A percentile compares a stretch with the other conserved stretches of the same genome.
Evolutionary conservation across 2,113 vertebrate species (phyloP).

Genomic region (Syngnathus floridae): DNA sequence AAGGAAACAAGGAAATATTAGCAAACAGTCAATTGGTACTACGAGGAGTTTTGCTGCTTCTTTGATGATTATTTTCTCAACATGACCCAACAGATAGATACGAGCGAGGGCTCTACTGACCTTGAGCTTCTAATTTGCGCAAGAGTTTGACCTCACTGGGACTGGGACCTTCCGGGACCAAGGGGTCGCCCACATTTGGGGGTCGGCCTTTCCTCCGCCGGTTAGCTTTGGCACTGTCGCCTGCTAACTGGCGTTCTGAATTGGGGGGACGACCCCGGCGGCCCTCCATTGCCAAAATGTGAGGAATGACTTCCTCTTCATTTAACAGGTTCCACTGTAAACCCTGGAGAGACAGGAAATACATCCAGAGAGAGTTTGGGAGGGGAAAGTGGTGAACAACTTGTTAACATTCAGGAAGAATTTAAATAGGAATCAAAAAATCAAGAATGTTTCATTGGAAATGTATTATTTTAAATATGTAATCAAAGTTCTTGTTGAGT

Average conservation of each 20-base stretch:
- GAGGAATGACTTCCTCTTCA: conserved; percentile 88
- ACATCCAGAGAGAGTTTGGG: conserved; percentile 18
- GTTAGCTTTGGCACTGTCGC: conserved; percentile 69
- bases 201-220: conserved; percentile 89
- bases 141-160: conserved; percentile 83
- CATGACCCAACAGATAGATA: neutral
- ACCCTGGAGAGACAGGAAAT: conserved; percentile 69
- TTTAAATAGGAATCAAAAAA: conserved; percentile 7
- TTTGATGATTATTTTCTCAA: no score
- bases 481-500: neutral
- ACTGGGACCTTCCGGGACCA: conserved; percentile 82
- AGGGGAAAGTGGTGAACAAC: neutral
- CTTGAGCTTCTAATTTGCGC: conserved; percentile 94
- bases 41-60: neutral
- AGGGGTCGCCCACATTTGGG: conserved; percentile 79
- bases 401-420: conserved; percentile 15
- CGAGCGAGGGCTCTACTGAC: conserved; percentile 56
- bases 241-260: conserved; percentile 73
- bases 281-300: conserved; percentile 89
- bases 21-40: neutral
- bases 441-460: neutral
- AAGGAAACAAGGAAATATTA: neutral
- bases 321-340: conserved; percentile 95
- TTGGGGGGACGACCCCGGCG: conserved; percentile 84
- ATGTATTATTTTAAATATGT: neutral